Evolutionary conservation across 2,797 vertebrate genomes (phyloP).

Genomic region (Lophura swinhoii): DNA sequence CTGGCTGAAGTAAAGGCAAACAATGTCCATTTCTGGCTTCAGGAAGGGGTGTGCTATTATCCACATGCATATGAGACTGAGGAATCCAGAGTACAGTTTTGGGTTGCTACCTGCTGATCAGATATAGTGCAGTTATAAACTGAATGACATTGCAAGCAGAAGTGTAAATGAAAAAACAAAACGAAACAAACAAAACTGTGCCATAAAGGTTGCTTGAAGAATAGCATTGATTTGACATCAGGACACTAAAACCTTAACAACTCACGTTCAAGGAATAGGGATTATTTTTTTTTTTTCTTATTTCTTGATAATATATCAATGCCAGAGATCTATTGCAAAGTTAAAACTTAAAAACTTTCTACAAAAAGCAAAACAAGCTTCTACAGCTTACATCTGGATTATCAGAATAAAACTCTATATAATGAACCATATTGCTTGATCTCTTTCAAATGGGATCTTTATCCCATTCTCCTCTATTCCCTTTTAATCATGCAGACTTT

Average conservation of each 20-base stretch:
- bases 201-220: background rate
- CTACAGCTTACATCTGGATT: background rate
- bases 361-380: background rate
- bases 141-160: background rate
- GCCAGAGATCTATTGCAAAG: background rate
- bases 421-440: background rate
- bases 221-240: background rate
- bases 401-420: background rate
- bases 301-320: background rate
- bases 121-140: background rate
- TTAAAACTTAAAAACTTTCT: background rate
- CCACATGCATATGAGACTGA: background rate
- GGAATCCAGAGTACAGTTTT: fast-evolving
- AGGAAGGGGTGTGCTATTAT: fast-evolving
- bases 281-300: background rate
- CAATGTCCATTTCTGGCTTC: background rate
- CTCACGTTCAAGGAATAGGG: background rate
- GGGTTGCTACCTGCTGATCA: background rate
- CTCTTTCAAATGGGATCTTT: background rate
- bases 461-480: background rate
- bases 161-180: background rate
- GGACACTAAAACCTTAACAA: slow-evolving; percentile 20
- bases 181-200: background rate
- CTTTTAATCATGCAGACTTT: background rate
- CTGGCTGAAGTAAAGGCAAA: background rate